Conservation (phyloP, 2,797 vertebrate genomes). For the Orientallactaga sibirica region DNA sequence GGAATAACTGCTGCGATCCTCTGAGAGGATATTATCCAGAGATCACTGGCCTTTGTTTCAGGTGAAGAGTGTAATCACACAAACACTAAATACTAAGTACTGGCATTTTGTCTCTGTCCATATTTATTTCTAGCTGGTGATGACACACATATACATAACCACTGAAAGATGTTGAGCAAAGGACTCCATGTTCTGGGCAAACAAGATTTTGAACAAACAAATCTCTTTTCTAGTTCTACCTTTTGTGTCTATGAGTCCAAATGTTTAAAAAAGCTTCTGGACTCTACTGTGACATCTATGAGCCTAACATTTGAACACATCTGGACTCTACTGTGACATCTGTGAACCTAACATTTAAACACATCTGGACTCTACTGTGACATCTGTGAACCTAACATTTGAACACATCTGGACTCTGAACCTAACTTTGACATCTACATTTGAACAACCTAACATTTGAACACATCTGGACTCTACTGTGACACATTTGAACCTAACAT, state of each 20-base stretch:
- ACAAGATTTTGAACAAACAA: background rate
- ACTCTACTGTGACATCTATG: background rate
- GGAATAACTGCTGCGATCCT: background rate
- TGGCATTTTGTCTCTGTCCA: background rate
- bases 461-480: too few species aligned
- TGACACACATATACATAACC: background rate
- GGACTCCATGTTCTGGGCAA: background rate
- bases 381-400: too few species aligned
- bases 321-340: slow-evolving; percentile 82
- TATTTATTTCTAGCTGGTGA: slow-evolving; percentile 7
- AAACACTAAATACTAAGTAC: background rate
- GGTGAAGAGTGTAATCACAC: background rate
- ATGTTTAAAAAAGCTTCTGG: too few species aligned
- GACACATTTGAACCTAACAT: too few species aligned
- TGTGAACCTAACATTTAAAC: slow-evolving; percentile 80
- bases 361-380: background rate
- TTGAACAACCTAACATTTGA: too few species aligned
- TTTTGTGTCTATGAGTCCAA: background rate
- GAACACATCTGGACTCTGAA: slow-evolving; percentile 73
- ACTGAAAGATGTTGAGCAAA: background rate
- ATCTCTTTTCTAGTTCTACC: slow-evolving; percentile 6
- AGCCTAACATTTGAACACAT: background rate
- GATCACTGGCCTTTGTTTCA: background rate
- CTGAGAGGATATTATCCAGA: background rate
- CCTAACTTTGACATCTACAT: too few species aligned